Evolutionary conservation across 1,140 invertebrate species (phyloP).

Genomic region (Laupala kohalensis): DNA sequence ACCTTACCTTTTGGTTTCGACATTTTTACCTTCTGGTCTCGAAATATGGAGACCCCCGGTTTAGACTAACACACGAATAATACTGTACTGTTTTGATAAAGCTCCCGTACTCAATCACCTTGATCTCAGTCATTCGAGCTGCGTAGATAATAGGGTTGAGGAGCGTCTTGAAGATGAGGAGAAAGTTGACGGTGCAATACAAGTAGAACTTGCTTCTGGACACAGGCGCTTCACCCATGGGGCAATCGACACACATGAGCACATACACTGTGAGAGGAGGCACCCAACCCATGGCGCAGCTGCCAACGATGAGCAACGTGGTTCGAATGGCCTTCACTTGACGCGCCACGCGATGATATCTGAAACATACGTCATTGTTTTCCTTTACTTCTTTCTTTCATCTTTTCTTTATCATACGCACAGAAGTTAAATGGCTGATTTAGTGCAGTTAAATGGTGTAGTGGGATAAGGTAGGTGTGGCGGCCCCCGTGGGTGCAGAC

Average conservation of each 20-base stretch:
- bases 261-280: constrained; percentile 41
- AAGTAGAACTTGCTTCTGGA: constrained; percentile 22
- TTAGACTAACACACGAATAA: no score
- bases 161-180: constrained; percentile 48
- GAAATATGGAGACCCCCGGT: no score
- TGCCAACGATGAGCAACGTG: constrained; percentile 51
- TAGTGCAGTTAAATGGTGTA: no score
- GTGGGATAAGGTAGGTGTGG: no score
- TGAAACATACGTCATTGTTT: neutral
- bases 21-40: no score
- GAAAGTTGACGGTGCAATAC: constrained; percentile 26
- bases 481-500: no score
- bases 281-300: constrained; percentile 49
- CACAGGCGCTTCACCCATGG: neutral
- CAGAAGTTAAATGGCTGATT: no score
- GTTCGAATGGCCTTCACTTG: constrained; percentile 44
- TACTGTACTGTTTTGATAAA: no score
- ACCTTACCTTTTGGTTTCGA: no score
- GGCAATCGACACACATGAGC: constrained; percentile 39
- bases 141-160: constrained; percentile 58
- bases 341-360: constrained; percentile 11
- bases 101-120: no score
- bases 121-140: constrained; percentile 48
- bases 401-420: no score
- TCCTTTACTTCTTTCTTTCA: no score